Base-by-base conservation (phyloP, 2,797 vertebrate species). In the Myotis planiceps region DNA sequence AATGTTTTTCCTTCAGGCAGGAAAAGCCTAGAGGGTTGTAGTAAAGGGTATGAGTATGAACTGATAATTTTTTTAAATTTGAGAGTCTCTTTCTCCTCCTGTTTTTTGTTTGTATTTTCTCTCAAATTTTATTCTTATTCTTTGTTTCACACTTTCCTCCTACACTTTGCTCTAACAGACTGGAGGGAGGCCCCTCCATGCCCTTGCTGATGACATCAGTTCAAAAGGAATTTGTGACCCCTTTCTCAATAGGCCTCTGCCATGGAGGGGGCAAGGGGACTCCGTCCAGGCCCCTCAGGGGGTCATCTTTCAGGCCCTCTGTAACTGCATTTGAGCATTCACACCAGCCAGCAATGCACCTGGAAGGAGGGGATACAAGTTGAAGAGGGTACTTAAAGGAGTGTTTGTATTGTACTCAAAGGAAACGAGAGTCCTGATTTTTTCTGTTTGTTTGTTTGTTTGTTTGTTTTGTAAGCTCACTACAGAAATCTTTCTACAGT, bases 231-330 rank as follows among this genome's bases (percentile, higher is more conserved):
- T 45, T 9, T 42, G 58, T 69, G 45, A 45, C 58, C 51, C 42
- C 4, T n/a, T 88, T 79, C 69, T 86, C 45, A 32, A 32, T 14
- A 85, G 68, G 39, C 39, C 34, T 86, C n/a, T 68, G 53, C 19
- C n/a, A 8, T 0, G 12, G 60, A 45, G 71, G 79, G 45, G 90
- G 3, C 9, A 25, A 25, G 68, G 49, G 32, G 12, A 21, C 53
- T 58, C 39, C 12, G 15, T 3, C 23, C 19, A 37, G n/a, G 18
- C n/a, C 49, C 60, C 47, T 63, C 66, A 13, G 60, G 1, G 39
- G 78, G 63, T 92, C 88, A 88, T 47, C 78, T 47, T 78, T 88
- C 81, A 94, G 74, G 49, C 60, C 74, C 51, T 81, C 9, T 9
- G 42, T 63, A 49, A 51, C 55, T 83, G 60, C 75, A 76, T 45